Conservation (phyloP, 2,888 invertebrate genomes). For the Graphium colonna region DNA sequence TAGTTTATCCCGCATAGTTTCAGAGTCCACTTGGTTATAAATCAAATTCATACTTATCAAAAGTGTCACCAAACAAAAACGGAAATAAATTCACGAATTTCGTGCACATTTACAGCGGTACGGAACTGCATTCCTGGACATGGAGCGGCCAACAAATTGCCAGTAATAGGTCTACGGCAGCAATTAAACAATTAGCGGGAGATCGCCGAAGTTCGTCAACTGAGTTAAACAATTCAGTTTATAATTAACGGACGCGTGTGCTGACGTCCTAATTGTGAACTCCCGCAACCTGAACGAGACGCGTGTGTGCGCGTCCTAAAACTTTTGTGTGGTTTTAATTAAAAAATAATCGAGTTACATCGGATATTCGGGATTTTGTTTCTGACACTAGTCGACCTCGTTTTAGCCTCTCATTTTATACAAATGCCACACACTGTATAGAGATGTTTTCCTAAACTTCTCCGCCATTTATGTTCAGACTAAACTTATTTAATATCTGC, state of each 20-base stretch:
- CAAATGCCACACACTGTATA: too few species aligned
- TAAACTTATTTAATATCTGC: too few species aligned
- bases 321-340: conserved; percentile 20
- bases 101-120: conserved; percentile 1
- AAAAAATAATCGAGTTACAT: conserved; percentile 14
- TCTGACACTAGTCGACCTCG: neutral
- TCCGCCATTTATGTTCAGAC: too few species aligned
- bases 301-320: conserved; percentile 9
- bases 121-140: conserved; percentile 6
- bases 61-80: too few species aligned
- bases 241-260: conserved; percentile 23
- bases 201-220: conserved; percentile 24
- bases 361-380: neutral
- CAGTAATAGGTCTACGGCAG: conserved; percentile 19
- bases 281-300: conserved; percentile 17
- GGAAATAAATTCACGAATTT: neutral
- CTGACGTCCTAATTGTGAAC: conserved; percentile 21
- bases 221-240: conserved; percentile 23
- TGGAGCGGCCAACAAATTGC: conserved; percentile 15
- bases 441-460: too few species aligned
- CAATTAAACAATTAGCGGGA: conserved; percentile 23
- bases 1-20: too few species aligned
- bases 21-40: too few species aligned
- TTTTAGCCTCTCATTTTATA: too few species aligned
- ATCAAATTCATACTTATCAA: too few species aligned